Evolutionary conservation across 1,140 invertebrate species (phyloP).

Genomic region (Conus ventricosus): DNA sequence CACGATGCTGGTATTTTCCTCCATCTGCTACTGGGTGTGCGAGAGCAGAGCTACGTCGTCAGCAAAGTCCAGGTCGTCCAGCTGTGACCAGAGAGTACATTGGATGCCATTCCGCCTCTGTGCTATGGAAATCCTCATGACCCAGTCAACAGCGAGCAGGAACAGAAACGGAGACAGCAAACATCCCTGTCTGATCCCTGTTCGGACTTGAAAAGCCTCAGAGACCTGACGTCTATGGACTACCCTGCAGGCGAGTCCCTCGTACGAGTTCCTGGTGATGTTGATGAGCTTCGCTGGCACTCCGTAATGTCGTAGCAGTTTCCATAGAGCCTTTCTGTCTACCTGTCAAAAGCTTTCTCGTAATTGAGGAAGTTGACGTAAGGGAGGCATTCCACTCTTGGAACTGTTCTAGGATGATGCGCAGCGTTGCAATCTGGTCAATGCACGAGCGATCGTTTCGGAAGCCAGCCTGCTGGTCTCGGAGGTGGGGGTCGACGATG

Average conservation of each 20-base stretch:
- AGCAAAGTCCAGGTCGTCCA: conserved; percentile 44
- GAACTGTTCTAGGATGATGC: background rate
- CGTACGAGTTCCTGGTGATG: background rate
- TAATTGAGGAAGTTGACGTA: background rate
- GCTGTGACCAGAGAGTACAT: background rate
- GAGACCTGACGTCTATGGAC: background rate
- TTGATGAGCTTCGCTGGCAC: background rate
- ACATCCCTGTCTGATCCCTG: conserved; percentile 4
- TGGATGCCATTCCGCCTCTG: conserved; percentile 7
- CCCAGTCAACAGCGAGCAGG: background rate
- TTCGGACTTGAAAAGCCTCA: background rate
- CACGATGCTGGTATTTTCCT: conserved; percentile 31
- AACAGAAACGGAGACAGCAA: background rate
- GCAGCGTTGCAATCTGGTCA: too few relatives aligned
- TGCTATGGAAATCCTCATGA: background rate
- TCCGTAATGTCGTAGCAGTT: conserved; percentile 6
- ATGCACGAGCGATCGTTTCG: too few relatives aligned
- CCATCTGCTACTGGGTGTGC: conserved; percentile 35
- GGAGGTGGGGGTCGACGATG: too few relatives aligned
- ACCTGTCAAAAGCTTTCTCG: conserved; percentile 9
- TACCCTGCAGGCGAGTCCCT: background rate
- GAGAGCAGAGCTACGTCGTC: conserved; percentile 42
- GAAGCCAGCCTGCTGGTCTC: too few relatives aligned
- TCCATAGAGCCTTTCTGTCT: background rate
- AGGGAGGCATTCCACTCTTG: background rate